Evolutionary conservation across 2,797 vertebrate species (phyloP).

Genomic region (Sebastes nivosus): DNA sequence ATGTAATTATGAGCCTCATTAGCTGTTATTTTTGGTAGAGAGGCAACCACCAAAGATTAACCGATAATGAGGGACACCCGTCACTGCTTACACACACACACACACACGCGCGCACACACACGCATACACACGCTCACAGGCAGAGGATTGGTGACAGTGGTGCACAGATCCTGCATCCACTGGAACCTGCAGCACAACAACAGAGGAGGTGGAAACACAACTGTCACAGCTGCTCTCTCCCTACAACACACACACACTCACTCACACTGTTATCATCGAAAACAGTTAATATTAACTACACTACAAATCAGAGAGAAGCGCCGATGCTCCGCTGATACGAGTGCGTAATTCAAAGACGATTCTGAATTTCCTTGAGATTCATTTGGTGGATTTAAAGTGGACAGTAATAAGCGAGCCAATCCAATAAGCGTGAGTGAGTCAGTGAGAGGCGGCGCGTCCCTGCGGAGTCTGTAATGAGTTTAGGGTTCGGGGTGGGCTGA

Average conservation of each 20-base stretch:
- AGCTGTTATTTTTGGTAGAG: not conserved
- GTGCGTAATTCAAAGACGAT: not conserved
- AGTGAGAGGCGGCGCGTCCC: slow-evolving; percentile 24
- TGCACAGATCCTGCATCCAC: slow-evolving; percentile 22
- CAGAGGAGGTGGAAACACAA: slow-evolving; percentile 22
- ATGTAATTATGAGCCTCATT: not conserved
- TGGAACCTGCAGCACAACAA: slow-evolving; percentile 21
- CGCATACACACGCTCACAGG: not conserved
- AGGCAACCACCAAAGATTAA: not conserved
- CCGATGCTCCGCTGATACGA: not conserved
- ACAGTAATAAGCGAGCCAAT: slow-evolving; percentile 20
- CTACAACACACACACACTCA: not conserved
- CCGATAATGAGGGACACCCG: not conserved
- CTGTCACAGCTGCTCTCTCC: slow-evolving; percentile 27
- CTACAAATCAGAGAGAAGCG: not conserved
- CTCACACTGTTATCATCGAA: not conserved
- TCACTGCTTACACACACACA: slow-evolving; percentile 6
- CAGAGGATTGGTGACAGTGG: not conserved
- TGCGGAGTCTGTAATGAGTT: slow-evolving; percentile 33
- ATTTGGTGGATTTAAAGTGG: slow-evolving; percentile 28
- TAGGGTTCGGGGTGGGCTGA: slow-evolving; percentile 46
- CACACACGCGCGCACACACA: not conserved
- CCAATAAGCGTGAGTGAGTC: slow-evolving; percentile 30
- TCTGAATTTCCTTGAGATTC: slow-evolving; percentile 33
- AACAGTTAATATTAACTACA: not conserved